These are phyloP conservation scores for Ctenochaetus hawaiiensis DNA, from an alignment of 2,797 vertebrate species.

Conservation along the genomic window DNA sequence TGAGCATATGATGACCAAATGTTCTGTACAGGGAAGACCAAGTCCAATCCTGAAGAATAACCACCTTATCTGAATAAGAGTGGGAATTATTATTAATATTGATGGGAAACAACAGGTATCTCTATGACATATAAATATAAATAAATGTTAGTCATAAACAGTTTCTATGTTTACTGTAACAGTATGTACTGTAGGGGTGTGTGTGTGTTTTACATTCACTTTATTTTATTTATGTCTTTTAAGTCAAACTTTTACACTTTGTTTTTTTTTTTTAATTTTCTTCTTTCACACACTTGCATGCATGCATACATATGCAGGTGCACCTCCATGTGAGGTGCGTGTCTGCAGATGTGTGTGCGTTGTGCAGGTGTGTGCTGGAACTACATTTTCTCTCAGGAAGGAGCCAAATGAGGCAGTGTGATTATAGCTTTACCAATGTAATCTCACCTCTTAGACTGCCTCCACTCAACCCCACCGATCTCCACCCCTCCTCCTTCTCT, in stretches of 20 bases:
- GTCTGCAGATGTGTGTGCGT: conserved; percentile 17
- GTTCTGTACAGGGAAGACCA: too few relatives aligned
- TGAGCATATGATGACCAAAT: background rate
- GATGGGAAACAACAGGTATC: background rate
- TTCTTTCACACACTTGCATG: background rate
- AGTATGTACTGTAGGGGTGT: background rate
- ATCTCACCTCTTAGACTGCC: conserved; percentile 71
- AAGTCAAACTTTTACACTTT: background rate
- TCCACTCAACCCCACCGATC: conserved; percentile 43
- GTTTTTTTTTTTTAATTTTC: background rate
- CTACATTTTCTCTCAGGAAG: conserved; percentile 47
- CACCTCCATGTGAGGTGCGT: background rate
- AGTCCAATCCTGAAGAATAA: too few relatives aligned
- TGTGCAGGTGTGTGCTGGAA: conserved; percentile 53
- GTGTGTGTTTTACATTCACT: background rate
- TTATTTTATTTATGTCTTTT: conserved; percentile 9
- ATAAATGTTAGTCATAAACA: background rate
- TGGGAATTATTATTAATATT: too few relatives aligned
- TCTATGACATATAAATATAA: background rate
- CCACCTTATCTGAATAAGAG: too few relatives aligned
- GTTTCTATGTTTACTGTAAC: background rate
- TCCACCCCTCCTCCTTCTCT: conserved; percentile 11
- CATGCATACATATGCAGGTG: background rate
- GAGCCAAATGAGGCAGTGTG: conserved; percentile 70
- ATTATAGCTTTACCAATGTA: conserved; percentile 74